These are phyloP conservation scores for Cyphomyrmex costatus DNA, from an alignment of 1,140 invertebrate genomes.

Conservation along the genomic window DNA sequence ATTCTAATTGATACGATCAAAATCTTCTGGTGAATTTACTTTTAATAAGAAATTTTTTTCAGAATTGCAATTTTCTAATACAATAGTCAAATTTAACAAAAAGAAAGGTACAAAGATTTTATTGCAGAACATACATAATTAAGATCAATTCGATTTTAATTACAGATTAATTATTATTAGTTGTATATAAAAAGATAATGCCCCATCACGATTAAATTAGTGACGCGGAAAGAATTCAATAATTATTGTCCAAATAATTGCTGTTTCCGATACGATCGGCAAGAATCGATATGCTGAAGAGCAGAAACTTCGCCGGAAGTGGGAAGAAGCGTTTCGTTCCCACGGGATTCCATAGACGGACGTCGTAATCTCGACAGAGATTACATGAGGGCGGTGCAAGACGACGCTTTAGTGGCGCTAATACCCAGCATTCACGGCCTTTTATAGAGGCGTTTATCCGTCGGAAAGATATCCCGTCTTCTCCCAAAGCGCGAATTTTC, in stretches of 20 bases:
- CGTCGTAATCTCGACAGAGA: constrained; percentile 72
- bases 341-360: constrained; percentile 46
- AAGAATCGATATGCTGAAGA: constrained; percentile 51
- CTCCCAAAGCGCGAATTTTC: constrained; percentile 7
- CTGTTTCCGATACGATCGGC: not conserved
- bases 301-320: constrained; percentile 11
- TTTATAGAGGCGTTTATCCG: constrained; percentile 66
- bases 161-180: no score
- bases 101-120: not conserved
- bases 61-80: no score
- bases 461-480: constrained; percentile 42
- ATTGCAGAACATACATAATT: not conserved
- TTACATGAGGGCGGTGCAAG: constrained; percentile 55
- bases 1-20: no score
- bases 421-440: constrained; percentile 64
- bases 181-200: not conserved
- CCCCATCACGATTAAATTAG: constrained; percentile 33
- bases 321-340: constrained; percentile 10
- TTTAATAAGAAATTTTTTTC: no score
- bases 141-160: not conserved
- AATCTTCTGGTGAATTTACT: no score
- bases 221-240: constrained; percentile 51
- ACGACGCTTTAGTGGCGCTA: constrained; percentile 66
- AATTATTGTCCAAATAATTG: constrained; percentile 40
- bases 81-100: not conserved